Evolutionary conservation across 2,888 invertebrate genomes (phyloP).

Genomic region (Phorcus lineatus): DNA sequence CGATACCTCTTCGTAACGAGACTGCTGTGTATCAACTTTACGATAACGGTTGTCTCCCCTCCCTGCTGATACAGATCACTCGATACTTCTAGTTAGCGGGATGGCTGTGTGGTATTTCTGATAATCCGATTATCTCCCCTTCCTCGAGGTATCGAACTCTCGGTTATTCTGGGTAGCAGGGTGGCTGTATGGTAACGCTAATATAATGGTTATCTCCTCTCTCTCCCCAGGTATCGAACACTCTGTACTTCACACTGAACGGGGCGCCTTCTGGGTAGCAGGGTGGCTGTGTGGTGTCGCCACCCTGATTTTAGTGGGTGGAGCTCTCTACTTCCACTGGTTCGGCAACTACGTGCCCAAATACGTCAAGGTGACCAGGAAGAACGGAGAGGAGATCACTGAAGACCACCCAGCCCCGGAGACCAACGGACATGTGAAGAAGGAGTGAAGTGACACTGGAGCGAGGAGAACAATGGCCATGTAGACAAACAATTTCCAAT

Average conservation of each 20-base stretch:
- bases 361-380: not conserved
- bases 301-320: not conserved
- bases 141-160: constrained; percentile 9
- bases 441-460: not conserved
- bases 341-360: constrained; percentile 17
- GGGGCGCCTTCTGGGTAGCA: not conserved
- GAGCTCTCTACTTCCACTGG: constrained; percentile 4
- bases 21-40: no score
- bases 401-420: not conserved
- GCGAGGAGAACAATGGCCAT: no score
- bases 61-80: no score
- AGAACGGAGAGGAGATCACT: not conserved
- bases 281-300: constrained; percentile 16
- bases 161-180: constrained; percentile 2
- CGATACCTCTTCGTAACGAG: no score
- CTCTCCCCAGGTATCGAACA: constrained; percentile 4
- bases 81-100: no score
- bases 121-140: no score
- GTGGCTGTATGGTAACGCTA: no score
- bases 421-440: not conserved
- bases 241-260: not conserved
- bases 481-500: no score
- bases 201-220: no score
- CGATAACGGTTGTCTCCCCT: no score
- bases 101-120: no score